Base-by-base conservation (phyloP, 2,113 vertebrate genomes). In the Lampris incognitus region DNA sequence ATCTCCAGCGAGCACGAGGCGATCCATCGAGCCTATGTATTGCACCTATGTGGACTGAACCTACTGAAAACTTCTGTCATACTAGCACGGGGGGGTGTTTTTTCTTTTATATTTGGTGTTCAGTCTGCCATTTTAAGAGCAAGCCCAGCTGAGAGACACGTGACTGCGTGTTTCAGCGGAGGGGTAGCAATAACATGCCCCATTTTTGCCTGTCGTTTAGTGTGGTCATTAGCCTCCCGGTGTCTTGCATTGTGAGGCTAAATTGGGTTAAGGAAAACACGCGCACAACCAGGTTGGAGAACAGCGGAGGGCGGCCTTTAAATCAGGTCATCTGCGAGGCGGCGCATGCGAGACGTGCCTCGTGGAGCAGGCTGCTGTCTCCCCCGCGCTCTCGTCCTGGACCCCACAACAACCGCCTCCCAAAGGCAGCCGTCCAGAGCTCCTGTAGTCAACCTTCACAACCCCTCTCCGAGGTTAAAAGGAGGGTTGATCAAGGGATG, bases 271-370 rank as follows among this genome's bases (percentile, higher is more conserved):
- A 83, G 66, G 84, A 82, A 89, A 88, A 89, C 86, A 85, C 49
- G 39, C 83, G 74, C 78, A 83, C 80, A 78, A 78, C 69, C 87
- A 86, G 87, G 83, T 84, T 85, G 67, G 72, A 85, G 89, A 84
- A 88, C 79, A 87, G 79, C 48, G 64, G 79, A 87, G 77, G 73
- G 72, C 85, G 79, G 77, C 83, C 64, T 83, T 83, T 86, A 92
- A 93, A 92, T 90, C 85, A 93, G 92, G 90, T 87, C 91, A 92
- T 86, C 87, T 72, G 74, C 10, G 49, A 69, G 62, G 81, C 77
- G 56, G 83, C 72, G 57, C 10, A 54, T 79, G 84, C 67, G 72
- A 80, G 68, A 82, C 80, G 68, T 84, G 76, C 76, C 76, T 79
- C 76, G 0, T 85, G 77, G 86, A 86, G 76, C 76, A 86, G 70